A percentile compares a stretch with the other conserved stretches of the same genome.
These are phyloP conservation scores for Aspiorhynchus laticeps DNA, from an alignment of 2,113 vertebrate species.

Conservation along the genomic window DNA sequence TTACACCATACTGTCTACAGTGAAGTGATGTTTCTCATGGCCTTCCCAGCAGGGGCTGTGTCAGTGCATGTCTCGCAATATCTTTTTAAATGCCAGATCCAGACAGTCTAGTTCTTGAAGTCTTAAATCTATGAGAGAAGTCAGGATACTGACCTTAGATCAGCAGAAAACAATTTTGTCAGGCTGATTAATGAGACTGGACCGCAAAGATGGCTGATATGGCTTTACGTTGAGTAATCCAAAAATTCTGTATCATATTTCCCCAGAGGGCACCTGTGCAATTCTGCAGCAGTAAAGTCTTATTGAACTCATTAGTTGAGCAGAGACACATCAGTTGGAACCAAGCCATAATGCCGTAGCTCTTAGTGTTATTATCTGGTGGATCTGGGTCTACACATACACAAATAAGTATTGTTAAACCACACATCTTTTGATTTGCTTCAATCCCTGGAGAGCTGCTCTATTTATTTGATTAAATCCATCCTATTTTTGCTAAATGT, in stretches of 20 bases:
- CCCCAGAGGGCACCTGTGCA: slow-evolving; percentile 27
- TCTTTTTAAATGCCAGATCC: neutral
- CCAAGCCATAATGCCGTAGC: neutral
- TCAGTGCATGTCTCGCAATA: neutral
- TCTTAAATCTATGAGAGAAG: neutral
- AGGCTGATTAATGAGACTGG: slow-evolving; percentile 23
- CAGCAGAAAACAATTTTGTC: neutral
- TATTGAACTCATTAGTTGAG: slow-evolving; percentile 26
- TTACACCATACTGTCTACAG: neutral
- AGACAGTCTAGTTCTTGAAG: neutral
- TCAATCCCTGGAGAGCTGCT: neutral
- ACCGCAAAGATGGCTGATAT: neutral
- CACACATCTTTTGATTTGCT: neutral
- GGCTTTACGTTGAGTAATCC: slow-evolving; percentile 23
- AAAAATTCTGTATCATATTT: slow-evolving; percentile 26
- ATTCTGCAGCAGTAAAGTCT: slow-evolving; percentile 20
- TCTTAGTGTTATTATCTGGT: neutral
- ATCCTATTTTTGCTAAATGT: neutral
- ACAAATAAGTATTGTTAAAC: slow-evolving; percentile 13
- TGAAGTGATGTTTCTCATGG: neutral
- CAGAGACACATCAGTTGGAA: slow-evolving; percentile 1
- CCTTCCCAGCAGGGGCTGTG: neutral
- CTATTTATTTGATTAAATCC: neutral
- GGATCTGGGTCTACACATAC: neutral
- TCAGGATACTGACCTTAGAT: neutral